Percentiles rank a stretch among this genome's conserved stretches.
phyloP scores from a whole-genome alignment of 1,140 invertebrate genomes.

The Branchinecta lynchi region DNA sequence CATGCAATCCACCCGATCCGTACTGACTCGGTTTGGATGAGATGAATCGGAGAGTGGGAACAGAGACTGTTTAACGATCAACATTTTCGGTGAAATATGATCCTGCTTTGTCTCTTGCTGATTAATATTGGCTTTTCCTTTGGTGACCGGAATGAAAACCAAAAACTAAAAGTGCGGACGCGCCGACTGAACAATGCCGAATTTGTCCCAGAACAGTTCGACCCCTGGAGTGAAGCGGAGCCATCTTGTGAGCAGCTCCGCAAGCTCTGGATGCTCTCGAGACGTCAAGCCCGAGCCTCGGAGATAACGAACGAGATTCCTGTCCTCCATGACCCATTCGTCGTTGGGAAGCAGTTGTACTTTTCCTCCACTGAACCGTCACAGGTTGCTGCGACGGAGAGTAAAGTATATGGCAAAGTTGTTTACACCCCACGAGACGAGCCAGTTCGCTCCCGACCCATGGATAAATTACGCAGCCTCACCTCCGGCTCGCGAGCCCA shows the following conservation, averaged over 20 bases:
- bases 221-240: slow-evolving; percentile 32
- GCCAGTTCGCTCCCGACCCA: slow-evolving; percentile 16
- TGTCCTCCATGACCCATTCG: slow-evolving; percentile 57
- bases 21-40: no score
- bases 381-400: background rate
- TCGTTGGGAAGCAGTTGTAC: slow-evolving; percentile 55
- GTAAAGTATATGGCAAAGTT: slow-evolving; percentile 15
- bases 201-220: background rate
- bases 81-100: no score
- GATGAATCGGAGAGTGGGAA: no score
- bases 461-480: background rate
- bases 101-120: no score
- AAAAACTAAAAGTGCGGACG: no score
- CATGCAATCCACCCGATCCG: no score
- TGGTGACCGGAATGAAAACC: no score
- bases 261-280: slow-evolving; percentile 80
- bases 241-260: slow-evolving; percentile 70
- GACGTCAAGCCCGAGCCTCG: slow-evolving; percentile 64
- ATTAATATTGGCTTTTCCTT: no score
- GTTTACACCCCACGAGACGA: slow-evolving; percentile 15
- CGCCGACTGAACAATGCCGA: background rate
- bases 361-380: slow-evolving; percentile 28
- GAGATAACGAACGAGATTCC: slow-evolving; percentile 69
- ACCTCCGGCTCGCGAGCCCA: slow-evolving; percentile 15
- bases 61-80: no score